Percentiles rank a stretch among this genome's conserved stretches.
Evolutionary conservation across 1,140 invertebrate genomes (phyloP).

Genomic region (Dendroctonus ponderosae): DNA sequence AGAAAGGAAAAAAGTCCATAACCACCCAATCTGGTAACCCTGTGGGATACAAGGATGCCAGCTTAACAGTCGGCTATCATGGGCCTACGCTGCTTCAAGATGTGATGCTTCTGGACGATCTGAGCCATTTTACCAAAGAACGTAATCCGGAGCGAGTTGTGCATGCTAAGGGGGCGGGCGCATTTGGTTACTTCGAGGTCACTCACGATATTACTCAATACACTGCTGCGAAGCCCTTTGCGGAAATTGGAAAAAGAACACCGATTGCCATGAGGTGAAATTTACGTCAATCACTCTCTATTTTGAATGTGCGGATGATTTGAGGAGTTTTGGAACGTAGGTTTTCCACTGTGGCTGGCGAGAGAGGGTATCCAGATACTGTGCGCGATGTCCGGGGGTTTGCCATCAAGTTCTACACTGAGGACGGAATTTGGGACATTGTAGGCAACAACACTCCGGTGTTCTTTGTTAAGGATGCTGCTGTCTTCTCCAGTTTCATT

Average conservation of each 20-base stretch:
- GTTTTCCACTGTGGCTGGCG: conserved; percentile 86
- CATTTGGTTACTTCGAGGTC: conserved; percentile 95
- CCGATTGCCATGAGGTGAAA: conserved; percentile 68
- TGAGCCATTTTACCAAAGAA: conserved; percentile 92
- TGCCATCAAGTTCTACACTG: conserved; percentile 75
- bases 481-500: conserved; percentile 65
- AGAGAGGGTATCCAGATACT: conserved; percentile 81
- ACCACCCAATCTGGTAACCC: conserved; percentile 72
- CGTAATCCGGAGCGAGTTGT: conserved; percentile 96
- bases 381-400: conserved; percentile 71
- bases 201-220: conserved; percentile 82
- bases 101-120: conserved; percentile 85
- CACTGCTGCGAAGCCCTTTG: conserved; percentile 77
- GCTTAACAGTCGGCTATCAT: conserved; percentile 76
- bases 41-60: conserved; percentile 67
- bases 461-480: conserved; percentile 70
- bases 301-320: neutral
- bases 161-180: conserved; percentile 95
- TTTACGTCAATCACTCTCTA: neutral
- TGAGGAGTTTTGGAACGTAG: conserved; percentile 19
- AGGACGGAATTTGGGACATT: conserved; percentile 75
- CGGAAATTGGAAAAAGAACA: conserved; percentile 77
- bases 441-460: conserved; percentile 75
- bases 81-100: conserved; percentile 91
- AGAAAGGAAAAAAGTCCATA: conserved; percentile 34